Base-by-base conservation (phyloP, 2,888 invertebrate species). In the Yponomeuta malinellus region DNA sequence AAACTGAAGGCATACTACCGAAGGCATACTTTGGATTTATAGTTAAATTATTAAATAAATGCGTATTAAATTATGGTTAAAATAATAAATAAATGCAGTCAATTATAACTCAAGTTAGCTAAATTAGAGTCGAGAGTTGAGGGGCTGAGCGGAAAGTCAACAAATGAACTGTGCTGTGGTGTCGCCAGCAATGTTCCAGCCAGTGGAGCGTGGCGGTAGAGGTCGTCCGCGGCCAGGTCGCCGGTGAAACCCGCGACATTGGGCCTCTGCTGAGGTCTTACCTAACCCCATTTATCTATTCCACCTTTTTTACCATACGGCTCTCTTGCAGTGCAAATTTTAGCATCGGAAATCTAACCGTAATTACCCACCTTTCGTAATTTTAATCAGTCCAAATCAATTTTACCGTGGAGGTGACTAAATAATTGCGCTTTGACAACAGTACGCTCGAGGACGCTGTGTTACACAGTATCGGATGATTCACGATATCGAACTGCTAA, bases 121-220 rank as follows among this genome's bases (percentile, higher is more conserved):
- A 37, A 37, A 37, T 37, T 5, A 37, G 37, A 2, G 37, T 63
- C n/a, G 63, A 63, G 23, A 63, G 15, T 6, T 10, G 63, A 63
- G 63, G 63, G 23, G 63, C 33, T 12, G 64, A 83, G 83, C 81
- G 72, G 83, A 85, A 86, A 87, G 81, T 80, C 29, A 29, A 78
- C 79, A 76, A 80, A 79, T 77, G 79, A 79, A 79, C 76, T 81
- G 78, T 82, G 78, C 76, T 81, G 78, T 82, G 78, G 85, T 85
- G 86, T 87, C 85, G 84, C 82, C 83, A 85, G 81, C 86, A 84
- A 88, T 88, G 84, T 89, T 88, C 82, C 86, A 89, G 85, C 86
- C 85, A 78, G 79, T 77, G 63, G 63, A 70, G 31, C 70, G 43
- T 70, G 63, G 23, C 63, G 70, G 70, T 6, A 43, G 63, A 52